Evolutionary conservation across 2,888 invertebrate species (phyloP).

Genomic region (Eucera pruinosa): DNA sequence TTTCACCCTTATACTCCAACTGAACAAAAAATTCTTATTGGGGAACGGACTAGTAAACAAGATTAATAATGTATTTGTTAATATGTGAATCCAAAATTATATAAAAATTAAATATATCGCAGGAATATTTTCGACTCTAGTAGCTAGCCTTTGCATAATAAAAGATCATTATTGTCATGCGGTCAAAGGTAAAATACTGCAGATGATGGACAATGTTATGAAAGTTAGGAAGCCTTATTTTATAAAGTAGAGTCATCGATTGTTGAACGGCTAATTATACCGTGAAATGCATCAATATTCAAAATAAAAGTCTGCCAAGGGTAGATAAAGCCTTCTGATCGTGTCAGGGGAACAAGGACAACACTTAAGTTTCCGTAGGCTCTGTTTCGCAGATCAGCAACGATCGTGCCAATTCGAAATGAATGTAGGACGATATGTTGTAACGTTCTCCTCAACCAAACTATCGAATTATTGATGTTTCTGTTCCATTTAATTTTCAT

Average conservation of each 20-base stretch:
- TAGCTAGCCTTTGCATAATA: too few species aligned
- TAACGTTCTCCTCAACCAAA: slow-evolving; percentile 4
- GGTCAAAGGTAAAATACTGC: too few species aligned
- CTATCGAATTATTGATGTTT: slow-evolving; percentile 1
- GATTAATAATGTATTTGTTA: too few species aligned
- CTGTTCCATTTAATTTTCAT: slow-evolving; percentile 14
- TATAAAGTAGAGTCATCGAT: not conserved
- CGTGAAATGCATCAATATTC: not conserved
- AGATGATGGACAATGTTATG: not conserved
- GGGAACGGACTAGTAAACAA: too few species aligned
- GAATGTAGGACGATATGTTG: slow-evolving; percentile 1
- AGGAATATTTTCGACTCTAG: too few species aligned
- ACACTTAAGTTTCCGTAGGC: slow-evolving; percentile 20
- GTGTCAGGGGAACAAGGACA: slow-evolving; percentile 17
- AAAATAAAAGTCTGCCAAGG: slow-evolving; percentile 26
- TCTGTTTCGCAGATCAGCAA: slow-evolving; percentile 30
- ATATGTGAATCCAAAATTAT: too few species aligned
- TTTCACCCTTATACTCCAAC: too few species aligned
- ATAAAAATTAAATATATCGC: too few species aligned
- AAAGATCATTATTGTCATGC: too few species aligned
- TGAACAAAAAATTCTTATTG: too few species aligned
- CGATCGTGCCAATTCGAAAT: slow-evolving; percentile 35
- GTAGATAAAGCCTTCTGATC: not conserved
- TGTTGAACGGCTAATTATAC: not conserved
- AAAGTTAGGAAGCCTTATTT: not conserved